A percentile compares a stretch with the other conserved stretches of the same genome.
Evolutionary conservation across 2,113 vertebrate species (phyloP).

Genomic region (Naja naja): DNA sequence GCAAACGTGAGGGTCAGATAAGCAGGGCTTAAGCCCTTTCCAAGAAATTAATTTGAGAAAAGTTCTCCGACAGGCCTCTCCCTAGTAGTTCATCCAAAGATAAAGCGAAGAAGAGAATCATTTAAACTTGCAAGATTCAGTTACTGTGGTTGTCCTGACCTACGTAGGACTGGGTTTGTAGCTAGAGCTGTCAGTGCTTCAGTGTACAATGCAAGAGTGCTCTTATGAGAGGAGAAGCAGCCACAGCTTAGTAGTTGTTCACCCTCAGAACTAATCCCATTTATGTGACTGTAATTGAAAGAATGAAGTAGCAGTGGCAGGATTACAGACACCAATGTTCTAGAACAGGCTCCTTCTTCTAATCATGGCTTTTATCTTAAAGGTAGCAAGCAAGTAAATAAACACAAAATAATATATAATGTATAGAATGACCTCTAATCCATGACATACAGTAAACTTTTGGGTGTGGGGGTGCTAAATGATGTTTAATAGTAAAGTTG

Average conservation of each 20-base stretch:
- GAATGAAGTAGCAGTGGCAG: too few relatives aligned
- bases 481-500: not conserved
- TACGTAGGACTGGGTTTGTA: not conserved
- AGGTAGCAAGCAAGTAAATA: not conserved
- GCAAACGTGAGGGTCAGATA: not conserved
- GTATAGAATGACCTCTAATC: not conserved
- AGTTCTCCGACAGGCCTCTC: not conserved
- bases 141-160: not conserved
- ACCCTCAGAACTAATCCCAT: not conserved
- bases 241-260: not conserved
- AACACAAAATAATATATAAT: not conserved
- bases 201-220: not conserved
- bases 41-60: not conserved
- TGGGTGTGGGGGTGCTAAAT: not conserved
- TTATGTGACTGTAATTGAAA: not conserved
- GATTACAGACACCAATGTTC: not conserved
- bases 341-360: not conserved
- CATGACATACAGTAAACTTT: not conserved
- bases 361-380: not conserved
- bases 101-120: not conserved
- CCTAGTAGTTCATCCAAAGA: not conserved
- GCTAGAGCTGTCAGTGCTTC: not conserved
- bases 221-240: not conserved
- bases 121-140: not conserved
- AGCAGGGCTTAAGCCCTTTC: not conserved